Evolutionary conservation across 2,888 invertebrate species (phyloP), one percentile per base, ranked within the genome.

Genomic region (Drosophila subquinaria): DNA sequence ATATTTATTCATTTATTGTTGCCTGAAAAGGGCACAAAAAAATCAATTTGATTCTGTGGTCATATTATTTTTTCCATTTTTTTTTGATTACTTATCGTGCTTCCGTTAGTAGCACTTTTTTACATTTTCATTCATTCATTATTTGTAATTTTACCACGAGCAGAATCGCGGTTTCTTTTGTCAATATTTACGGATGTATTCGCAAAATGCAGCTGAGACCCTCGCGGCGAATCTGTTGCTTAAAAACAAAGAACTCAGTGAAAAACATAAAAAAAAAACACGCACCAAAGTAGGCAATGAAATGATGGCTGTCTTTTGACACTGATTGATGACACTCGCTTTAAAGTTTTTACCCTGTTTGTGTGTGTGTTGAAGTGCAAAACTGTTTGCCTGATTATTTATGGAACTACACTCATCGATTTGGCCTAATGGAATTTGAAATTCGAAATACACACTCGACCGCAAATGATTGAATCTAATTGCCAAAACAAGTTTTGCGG

Each of bases 351-450:
- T 9, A 2, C 17, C 40, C 52, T 13, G 50, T 6, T 5, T 27
- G 27, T 5, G 27, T 27, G 55, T 43, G 55, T 43, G 59, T 45
- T 51, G 55, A 70, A 71, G 57, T 55, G 73, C 38, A 53, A 68
- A 76, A 68, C 56, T 63, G 51, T 48, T 77, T 69, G 68, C 47
- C 50, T 56, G 69, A 73, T 76, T 69, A 69, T 77, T 76, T 73
- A 50, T 73, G 62, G 48, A 77, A 63, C 33, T 60, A 50, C 56
- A 53, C 42, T 8, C 69, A 63, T 66, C 62, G 56, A 63, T 62
- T 51, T 27, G 11, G 50, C 48, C 55, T 60, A 56, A 66, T 76
- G 67, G 78, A 81, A 81, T 86, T 83, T 57, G 27, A 47, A 76
- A 79, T 82, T 76, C 0, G 23, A 23, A 23, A 69, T 33, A 52